Conservation (phyloP, 2,113 vertebrate species). For the Ctenomys sociabilis region DNA sequence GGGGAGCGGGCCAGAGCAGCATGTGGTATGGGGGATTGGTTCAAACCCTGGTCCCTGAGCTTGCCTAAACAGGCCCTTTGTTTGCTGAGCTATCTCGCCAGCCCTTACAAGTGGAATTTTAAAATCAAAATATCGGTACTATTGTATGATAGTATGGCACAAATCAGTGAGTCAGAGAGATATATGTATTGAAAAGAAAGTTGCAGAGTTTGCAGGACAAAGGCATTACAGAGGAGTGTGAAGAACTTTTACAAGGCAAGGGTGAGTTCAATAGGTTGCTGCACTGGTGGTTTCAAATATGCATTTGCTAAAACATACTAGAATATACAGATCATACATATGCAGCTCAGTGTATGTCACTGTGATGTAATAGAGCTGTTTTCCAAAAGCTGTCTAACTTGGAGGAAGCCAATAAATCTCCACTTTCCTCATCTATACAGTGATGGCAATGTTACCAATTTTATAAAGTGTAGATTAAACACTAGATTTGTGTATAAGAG, state of each 20-base stretch:
- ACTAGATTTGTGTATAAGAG: background rate
- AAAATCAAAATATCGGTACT: background rate
- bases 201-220: background rate
- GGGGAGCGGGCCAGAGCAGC: too few species aligned
- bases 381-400: background rate
- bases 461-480: slow-evolving; percentile 22
- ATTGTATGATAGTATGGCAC: background rate
- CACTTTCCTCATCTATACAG: background rate
- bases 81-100: too few species aligned
- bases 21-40: too few species aligned
- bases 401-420: slow-evolving; percentile 6
- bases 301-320: background rate
- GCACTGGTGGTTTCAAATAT: background rate
- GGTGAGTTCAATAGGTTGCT: background rate
- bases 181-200: background rate
- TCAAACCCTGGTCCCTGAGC: too few species aligned
- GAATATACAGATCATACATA: background rate
- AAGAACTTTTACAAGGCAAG: background rate
- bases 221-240: background rate
- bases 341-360: background rate
- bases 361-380: slow-evolving; percentile 22
- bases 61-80: too few species aligned
- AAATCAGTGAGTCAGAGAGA: background rate
- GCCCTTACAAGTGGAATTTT: background rate
- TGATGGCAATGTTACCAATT: background rate